These are phyloP conservation scores for Ischnura elegans DNA, from an alignment of 2,888 invertebrate genomes.

Conservation along the genomic window DNA sequence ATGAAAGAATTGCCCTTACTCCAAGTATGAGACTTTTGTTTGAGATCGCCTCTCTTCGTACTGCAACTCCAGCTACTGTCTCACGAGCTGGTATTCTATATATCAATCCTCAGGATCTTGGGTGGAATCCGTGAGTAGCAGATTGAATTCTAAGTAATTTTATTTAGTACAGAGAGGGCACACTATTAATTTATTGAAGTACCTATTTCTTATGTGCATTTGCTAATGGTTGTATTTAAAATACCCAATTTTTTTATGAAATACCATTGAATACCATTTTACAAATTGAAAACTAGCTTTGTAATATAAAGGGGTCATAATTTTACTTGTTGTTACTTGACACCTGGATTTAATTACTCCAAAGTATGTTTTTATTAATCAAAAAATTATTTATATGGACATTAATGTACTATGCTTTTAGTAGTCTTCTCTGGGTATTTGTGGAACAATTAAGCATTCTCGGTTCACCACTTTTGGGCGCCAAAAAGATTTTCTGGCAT, in stretches of 20 bases:
- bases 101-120: constrained; percentile 95
- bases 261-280: too few relatives aligned
- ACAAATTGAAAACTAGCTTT: too few relatives aligned
- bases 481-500: too few relatives aligned
- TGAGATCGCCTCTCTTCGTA: constrained; percentile 93
- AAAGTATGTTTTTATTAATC: too few relatives aligned
- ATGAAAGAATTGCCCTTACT: constrained; percentile 95
- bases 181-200: not conserved
- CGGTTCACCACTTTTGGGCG: too few relatives aligned
- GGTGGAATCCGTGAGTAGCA: constrained; percentile 92
- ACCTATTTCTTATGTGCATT: not conserved
- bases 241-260: not conserved
- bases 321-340: too few relatives aligned
- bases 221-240: not conserved
- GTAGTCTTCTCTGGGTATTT: too few relatives aligned
- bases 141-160: constrained; percentile 40
- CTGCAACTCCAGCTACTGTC: constrained; percentile 97
- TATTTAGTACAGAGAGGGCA: not conserved
- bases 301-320: too few relatives aligned
- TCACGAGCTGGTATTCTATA: constrained; percentile 96
- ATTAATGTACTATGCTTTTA: too few relatives aligned
- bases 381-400: too few relatives aligned
- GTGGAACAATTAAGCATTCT: too few relatives aligned
- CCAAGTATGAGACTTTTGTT: constrained; percentile 94
- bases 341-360: too few relatives aligned